Base-by-base conservation (phyloP, 2,888 invertebrate genomes). In the Drosophila falleni region DNA sequence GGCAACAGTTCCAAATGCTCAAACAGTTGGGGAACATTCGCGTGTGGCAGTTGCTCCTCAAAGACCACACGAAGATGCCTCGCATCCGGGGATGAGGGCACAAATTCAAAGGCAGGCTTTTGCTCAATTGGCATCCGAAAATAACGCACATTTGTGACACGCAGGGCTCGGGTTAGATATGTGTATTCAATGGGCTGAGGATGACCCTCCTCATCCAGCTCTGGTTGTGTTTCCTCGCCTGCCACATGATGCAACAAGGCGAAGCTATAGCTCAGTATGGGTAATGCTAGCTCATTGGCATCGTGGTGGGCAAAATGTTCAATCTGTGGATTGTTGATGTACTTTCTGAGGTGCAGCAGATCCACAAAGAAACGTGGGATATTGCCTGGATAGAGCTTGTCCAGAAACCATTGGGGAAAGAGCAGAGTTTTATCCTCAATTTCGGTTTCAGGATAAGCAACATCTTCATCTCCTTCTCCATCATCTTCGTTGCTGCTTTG, bases 341-440 rank as follows among this genome's bases (percentile, higher is more conserved):
- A 95, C 49, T 95, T 93, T 67, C 94, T 94, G 41, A 95, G 94
- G n/a, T 94, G 94, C 62, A 95, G 92, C 15, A 97, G 93, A 88
- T 97, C 96, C 29, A 97, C 94, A 80, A 96, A 95, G 67, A 94
- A 93, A 9, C 95, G 93, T 0, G 97, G 95, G 74, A 96, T 94
- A 44, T 93, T 86, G 29, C 95, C 95, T 3, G 92, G 92, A 44
- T 94, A 93, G 65, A 96, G 95, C 68, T 94, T 94, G 37, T 94
- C 92, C 3, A 94, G 90, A 89, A 97, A 95, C 96, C 96, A 96
- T 5, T 92, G 89, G 0, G 96, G 95, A 66, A 94, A 91, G 0
- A 81, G 68, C 31, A 81, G 46, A 0, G 80, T 75, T 67, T 89
- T 84, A 35, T 89, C 87, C 5, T 72, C 56, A 0, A 78, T 59